phyloP scores from a whole-genome alignment of 2,888 invertebrate species.

The Drosophila quinaria region DNA sequence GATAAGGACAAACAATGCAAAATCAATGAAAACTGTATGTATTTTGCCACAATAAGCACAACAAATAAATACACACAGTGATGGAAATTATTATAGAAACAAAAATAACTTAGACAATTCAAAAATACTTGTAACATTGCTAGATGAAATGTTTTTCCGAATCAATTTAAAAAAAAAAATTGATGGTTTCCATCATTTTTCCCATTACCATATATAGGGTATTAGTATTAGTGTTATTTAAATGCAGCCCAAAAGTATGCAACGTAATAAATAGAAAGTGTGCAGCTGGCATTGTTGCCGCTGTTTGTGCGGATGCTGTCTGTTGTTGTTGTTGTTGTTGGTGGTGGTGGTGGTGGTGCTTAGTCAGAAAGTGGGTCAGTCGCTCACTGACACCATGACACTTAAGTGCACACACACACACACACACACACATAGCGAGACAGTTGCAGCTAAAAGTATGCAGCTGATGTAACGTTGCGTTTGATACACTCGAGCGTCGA shows the following conservation, averaged over 20 bases:
- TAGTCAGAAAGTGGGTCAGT: conserved; percentile 77
- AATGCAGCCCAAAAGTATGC: conserved; percentile 49
- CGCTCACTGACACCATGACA: conserved; percentile 78
- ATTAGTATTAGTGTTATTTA: background rate
- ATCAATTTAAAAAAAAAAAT: no score
- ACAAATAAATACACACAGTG: background rate
- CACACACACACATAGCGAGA: conserved; percentile 23
- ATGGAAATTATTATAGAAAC: no score
- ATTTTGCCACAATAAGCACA: background rate
- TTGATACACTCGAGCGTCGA: conserved; percentile 81
- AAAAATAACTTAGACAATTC: no score
- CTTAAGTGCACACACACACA: conserved; percentile 62
- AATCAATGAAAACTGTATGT: conserved; percentile 1
- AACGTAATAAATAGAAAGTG: conserved; percentile 54
- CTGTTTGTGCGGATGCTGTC: background rate
- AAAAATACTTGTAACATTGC: no score
- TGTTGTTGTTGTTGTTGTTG: conserved; percentile 28
- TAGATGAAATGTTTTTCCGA: no score
- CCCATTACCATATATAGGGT: no score
- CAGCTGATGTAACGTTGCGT: conserved; percentile 70
- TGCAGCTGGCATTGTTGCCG: conserved; percentile 19
- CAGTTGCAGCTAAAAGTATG: conserved; percentile 64
- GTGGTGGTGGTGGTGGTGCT: conserved; percentile 55
- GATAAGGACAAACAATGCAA: conserved; percentile 1
- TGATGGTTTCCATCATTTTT: no score